phyloP scores from a whole-genome alignment of 2,797 vertebrate species.

The Hippopotamyrus pictus region DNA sequence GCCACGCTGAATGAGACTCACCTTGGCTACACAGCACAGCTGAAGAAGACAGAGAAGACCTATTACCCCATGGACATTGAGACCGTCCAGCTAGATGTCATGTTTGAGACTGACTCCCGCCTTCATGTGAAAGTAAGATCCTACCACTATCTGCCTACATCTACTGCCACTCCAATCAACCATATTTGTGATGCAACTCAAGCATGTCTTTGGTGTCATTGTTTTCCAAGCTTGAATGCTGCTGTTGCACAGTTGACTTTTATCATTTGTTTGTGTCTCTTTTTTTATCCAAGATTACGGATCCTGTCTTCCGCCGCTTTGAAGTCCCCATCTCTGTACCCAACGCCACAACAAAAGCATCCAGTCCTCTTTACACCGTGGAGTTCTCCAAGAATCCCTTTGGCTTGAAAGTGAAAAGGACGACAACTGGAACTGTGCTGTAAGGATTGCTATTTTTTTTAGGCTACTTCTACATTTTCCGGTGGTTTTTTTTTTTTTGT shows the following conservation, averaged over 20 bases:
- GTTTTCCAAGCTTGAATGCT: background rate
- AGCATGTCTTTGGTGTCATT: background rate
- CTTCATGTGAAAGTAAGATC: conserved; percentile 70
- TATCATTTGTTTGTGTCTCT: background rate
- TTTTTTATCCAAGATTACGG: conserved; percentile 57
- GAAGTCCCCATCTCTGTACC: conserved; percentile 71
- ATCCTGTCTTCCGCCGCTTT: conserved; percentile 59
- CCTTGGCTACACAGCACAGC: conserved; percentile 59
- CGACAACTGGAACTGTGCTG: conserved; percentile 55
- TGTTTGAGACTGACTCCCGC: conserved; percentile 65
- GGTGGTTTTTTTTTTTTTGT: background rate
- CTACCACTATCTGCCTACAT: background rate
- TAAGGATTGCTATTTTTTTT: conserved; percentile 40
- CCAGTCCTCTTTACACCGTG: conserved; percentile 59
- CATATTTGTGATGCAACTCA: background rate
- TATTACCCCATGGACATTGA: conserved; percentile 74
- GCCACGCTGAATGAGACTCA: conserved; percentile 56
- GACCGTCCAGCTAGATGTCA: conserved; percentile 61
- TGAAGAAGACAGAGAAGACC: conserved; percentile 60
- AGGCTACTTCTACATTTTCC: background rate
- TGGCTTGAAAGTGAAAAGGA: conserved; percentile 62
- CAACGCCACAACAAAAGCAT: conserved; percentile 49
- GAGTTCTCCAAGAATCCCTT: conserved; percentile 67
- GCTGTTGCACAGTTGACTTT: background rate
- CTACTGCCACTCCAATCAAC: background rate